Evolutionary conservation across 2,113 vertebrate species (phyloP).

Genomic region (Peromyscus maniculatus): DNA sequence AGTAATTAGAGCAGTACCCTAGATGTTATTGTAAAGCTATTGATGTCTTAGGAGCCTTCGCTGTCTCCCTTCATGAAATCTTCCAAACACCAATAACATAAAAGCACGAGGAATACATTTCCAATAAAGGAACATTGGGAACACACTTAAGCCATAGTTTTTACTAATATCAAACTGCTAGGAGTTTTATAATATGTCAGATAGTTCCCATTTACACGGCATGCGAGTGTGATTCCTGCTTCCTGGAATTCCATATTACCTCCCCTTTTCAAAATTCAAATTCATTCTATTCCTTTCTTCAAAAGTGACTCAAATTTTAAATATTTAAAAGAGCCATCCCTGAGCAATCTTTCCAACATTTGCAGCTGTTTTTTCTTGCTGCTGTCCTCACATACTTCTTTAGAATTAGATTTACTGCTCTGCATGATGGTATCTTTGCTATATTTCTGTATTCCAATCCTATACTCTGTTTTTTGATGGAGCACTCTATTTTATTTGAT

Average conservation of each 20-base stretch:
- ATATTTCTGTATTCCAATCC: neutral
- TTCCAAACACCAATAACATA: neutral
- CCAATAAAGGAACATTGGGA: neutral
- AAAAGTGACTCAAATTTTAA: conserved; percentile 30
- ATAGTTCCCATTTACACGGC: neutral
- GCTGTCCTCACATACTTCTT: neutral
- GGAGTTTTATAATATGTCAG: neutral
- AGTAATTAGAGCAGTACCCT: neutral
- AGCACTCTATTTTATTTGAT: neutral
- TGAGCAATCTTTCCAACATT: neutral
- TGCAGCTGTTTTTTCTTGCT: neutral
- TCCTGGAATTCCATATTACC: neutral
- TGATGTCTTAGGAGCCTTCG: neutral
- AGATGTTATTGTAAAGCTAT: neutral
- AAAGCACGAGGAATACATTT: neutral
- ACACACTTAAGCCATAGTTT: neutral
- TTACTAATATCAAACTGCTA: neutral
- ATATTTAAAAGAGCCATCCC: neutral
- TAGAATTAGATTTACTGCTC: neutral
- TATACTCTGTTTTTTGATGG: neutral
- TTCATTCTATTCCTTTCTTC: neutral
- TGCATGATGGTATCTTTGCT: neutral
- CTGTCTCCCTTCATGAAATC: neutral
- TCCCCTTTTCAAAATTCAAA: conserved; percentile 32
- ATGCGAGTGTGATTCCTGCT: neutral